Evolutionary conservation across 2,797 vertebrate genomes (phyloP).

Genomic region (Galago senegalensis): DNA sequence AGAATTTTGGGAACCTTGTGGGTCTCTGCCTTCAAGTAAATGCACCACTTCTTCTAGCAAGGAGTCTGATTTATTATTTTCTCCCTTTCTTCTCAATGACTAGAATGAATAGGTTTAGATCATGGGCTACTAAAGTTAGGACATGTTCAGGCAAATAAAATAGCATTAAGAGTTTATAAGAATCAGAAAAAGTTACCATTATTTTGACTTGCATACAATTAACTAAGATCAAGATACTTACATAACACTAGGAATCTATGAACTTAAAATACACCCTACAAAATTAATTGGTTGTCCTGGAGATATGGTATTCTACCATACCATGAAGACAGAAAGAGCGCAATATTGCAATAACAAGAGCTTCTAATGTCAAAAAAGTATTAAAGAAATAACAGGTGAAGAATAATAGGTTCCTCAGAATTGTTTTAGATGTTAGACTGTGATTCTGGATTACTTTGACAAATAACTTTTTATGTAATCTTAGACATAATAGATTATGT

Average conservation of each 20-base stretch:
- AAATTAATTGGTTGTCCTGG: neutral
- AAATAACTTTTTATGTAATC: neutral
- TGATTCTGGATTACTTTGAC: slow-evolving; percentile 16
- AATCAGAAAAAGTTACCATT: neutral
- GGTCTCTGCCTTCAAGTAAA: neutral
- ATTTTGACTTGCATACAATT: slow-evolving; percentile 49
- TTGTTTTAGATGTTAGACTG: neutral
- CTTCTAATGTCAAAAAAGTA: neutral
- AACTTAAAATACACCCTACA: neutral
- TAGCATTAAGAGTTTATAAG: neutral
- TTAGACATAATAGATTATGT: neutral
- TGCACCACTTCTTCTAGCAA: neutral
- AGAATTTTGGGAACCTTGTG: neutral
- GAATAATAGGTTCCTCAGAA: neutral
- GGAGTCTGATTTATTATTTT: slow-evolving; percentile 41
- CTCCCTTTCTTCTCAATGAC: neutral
- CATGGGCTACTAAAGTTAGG: neutral
- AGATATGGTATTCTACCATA: neutral
- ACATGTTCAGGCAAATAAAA: neutral
- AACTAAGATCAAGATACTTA: slow-evolving; percentile 1
- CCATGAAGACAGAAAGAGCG: neutral
- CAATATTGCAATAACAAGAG: neutral
- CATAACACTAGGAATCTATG: neutral
- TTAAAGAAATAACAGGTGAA: neutral
- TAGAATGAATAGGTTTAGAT: neutral